A percentile compares a stretch with the other conserved stretches of the same genome.
Conservation (phyloP, 2,888 invertebrate genomes). For the Drosophila aldrichi region DNA sequence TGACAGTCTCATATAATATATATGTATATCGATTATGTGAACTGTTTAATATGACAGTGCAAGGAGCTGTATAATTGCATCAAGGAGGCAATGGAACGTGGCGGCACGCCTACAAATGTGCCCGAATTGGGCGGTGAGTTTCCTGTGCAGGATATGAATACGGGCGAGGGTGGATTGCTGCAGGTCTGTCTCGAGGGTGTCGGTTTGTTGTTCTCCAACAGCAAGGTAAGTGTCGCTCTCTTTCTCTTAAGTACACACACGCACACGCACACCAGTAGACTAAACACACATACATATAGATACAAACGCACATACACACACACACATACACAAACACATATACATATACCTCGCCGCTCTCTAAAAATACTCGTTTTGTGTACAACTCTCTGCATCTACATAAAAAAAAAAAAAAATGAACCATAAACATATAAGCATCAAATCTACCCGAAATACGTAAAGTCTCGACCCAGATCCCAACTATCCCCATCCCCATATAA, state of each 20-base stretch:
- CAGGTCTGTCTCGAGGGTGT: conserved; percentile 99
- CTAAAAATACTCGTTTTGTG: conserved; percentile 64
- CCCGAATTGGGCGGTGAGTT: conserved; percentile 94
- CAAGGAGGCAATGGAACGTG: conserved; percentile 99
- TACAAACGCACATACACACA: conserved; percentile 7
- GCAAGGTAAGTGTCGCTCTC: conserved; percentile 92
- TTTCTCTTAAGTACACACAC: conserved; percentile 4
- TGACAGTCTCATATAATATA: background rate
- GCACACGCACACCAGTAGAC: conserved; percentile 27
- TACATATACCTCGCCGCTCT: conserved; percentile 55
- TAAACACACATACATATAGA: background rate
- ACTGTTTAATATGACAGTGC: conserved; percentile 88
- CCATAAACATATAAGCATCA: conserved; percentile 56
- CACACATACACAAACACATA: conserved; percentile 9
- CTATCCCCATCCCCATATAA: conserved; percentile 13
- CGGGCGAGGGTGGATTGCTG: conserved; percentile 98
- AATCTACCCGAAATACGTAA: conserved; percentile 37
- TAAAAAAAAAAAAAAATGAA: conserved; percentile 52
- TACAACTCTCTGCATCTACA: conserved; percentile 62
- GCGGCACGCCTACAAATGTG: conserved; percentile 88
- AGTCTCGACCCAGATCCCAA: conserved; percentile 15
- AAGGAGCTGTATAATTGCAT: conserved; percentile 99
- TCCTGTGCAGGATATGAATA: conserved; percentile 98
- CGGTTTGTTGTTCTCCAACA: conserved; percentile 98
- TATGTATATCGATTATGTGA: conserved; percentile 26